Conservation (phyloP, 2,113 vertebrate species). For the Gallinago jamesoni region DNA sequence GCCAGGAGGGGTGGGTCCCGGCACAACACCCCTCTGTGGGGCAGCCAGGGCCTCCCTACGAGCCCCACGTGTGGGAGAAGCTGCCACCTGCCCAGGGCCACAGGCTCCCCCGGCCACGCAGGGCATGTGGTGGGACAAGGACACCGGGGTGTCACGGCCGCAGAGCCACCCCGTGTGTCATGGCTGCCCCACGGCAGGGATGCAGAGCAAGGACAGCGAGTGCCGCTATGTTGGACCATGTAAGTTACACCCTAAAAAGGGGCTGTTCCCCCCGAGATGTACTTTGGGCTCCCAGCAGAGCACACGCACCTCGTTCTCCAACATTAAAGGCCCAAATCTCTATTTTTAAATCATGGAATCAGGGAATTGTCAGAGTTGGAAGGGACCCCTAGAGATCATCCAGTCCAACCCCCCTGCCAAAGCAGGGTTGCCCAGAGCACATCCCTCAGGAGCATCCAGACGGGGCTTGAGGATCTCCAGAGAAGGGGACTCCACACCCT, state of each 20-base stretch:
- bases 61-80: neutral
- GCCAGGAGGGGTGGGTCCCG: neutral
- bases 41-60: neutral
- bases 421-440: no score
- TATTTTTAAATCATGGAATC: neutral
- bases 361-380: no score
- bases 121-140: rapidly evolving
- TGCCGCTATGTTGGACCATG: rapidly evolving
- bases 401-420: no score
- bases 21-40: rapidly evolving
- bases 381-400: no score
- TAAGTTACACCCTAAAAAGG: rapidly evolving
- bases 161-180: rapidly evolving
- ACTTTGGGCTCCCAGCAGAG: neutral
- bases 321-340: neutral
- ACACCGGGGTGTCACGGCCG: rapidly evolving
- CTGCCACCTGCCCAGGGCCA: neutral
- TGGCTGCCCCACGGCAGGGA: neutral
- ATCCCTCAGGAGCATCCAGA: no score
- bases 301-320: rapidly evolving
- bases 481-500: no score
- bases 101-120: neutral
- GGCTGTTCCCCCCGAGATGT: neutral
- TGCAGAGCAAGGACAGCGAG: neutral
- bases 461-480: no score